phyloP scores from a whole-genome alignment of 2,113 vertebrate species.

The Actinemys pallida region DNA sequence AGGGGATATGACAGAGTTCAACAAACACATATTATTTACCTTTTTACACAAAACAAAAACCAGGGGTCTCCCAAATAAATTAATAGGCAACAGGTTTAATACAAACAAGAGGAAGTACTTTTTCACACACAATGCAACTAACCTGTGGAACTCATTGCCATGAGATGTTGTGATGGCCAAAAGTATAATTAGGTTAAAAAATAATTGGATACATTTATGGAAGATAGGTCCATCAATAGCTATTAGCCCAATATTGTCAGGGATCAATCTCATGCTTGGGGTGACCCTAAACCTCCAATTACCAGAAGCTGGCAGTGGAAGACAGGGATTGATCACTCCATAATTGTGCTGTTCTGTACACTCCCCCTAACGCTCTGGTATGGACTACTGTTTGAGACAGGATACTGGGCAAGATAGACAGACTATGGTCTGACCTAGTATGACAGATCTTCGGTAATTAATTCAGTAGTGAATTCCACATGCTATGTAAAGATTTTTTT shows the following conservation, averaged over 20 bases:
- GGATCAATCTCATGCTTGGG: background rate
- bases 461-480: accelerated
- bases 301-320: background rate
- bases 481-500: background rate
- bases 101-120: too few relatives aligned
- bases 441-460: background rate
- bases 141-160: too few relatives aligned
- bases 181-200: background rate
- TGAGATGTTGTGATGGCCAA: background rate
- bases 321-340: background rate
- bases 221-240: background rate
- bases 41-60: background rate
- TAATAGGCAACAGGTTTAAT: too few relatives aligned
- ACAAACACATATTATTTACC: background rate
- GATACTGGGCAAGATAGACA: background rate
- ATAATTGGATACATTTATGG: background rate
- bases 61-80: background rate
- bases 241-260: background rate
- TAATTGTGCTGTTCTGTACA: background rate
- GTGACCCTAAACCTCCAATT: background rate
- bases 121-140: too few relatives aligned
- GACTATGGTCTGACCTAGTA: background rate
- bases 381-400: background rate
- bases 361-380: background rate
- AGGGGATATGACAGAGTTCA: background rate